These are phyloP conservation scores for Cygnus atratus DNA, from an alignment of 2,113 vertebrate genomes.

Conservation along the genomic window DNA sequence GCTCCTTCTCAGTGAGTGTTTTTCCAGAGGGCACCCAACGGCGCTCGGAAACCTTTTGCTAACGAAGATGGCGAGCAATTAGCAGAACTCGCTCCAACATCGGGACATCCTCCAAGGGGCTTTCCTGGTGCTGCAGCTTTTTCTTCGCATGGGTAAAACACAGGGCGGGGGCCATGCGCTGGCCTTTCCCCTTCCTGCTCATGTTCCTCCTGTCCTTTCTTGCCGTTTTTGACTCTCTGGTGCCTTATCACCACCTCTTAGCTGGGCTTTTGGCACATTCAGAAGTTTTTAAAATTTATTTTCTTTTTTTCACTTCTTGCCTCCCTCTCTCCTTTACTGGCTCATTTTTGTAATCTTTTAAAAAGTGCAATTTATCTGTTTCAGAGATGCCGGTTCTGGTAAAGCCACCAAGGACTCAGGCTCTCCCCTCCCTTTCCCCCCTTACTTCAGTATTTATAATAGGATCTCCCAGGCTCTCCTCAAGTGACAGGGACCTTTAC, in stretches of 20 bases:
- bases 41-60: not conserved
- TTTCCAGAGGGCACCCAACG: not conserved
- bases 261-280: not conserved
- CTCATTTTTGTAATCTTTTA: not conserved
- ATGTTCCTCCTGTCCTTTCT: not conserved
- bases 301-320: not conserved
- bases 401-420: not conserved
- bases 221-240: rapidly evolving
- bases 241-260: not conserved
- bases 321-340: slow-evolving; percentile 14
- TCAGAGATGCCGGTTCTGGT: not conserved
- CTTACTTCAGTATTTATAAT: not conserved
- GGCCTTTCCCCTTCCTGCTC: not conserved
- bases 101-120: not conserved
- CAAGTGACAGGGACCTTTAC: not conserved
- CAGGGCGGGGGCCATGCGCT: rapidly evolving
- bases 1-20: not conserved
- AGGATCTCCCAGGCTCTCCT: slow-evolving; percentile 1
- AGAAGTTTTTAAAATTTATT: not conserved
- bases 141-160: rapidly evolving
- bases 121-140: not conserved
- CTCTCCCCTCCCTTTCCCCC: not conserved
- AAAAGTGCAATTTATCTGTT: slow-evolving; percentile 26
- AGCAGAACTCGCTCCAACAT: not conserved
- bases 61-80: not conserved